Base-by-base conservation (phyloP, 2,888 invertebrate genomes). In the Phlogophora meticulosa region DNA sequence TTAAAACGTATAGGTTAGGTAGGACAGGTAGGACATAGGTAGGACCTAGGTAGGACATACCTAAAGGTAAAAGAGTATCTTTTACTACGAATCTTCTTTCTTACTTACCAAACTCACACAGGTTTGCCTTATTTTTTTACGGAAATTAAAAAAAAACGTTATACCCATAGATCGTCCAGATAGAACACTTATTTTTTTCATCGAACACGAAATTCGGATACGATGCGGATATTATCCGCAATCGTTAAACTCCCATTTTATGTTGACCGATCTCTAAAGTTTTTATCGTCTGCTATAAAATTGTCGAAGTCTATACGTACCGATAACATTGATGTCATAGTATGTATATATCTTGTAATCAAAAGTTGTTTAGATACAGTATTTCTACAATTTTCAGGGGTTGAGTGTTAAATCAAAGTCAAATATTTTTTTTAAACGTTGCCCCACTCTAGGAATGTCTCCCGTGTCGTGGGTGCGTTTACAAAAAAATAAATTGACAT, bases 261-360 rank as follows among this genome's bases (percentile, higher is more conserved):
- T 81, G 78, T 78, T 81, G 82, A 81, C 80, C 79, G 73, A 72
- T 74, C 73, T 57, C 66, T 78, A 71, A 82, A 81, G 76, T 80
- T 83, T 82, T 81, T 80, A 82, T 82, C 60, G 71, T n/a, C 10
- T 7, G 46, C 56, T 68, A 72, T 82, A 82, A 82, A 82, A 76
- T 65, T 68, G 55, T 43, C 53, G 45, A 32, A 32, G 57, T 63
- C 56, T 61, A 32, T 59, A 48, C 10, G 40, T 49, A 43, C 13
- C 40, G 48, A 58, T 49, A 72, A 72, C 45, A 32, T 61, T 22
- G 40, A 52, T 68, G 24, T 52, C 9, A 46, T 34, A 22, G 24
- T 52, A 59, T 49, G 32, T 45, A 13, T 36, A 38, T 22, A 13
- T 22, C 1, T 38, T 38, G 17, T 28, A n/a, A 32, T 38, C 32